Percentiles rank a stretch among this genome's conserved stretches.
Conservation (phyloP, 2,888 invertebrate species). For the Caenorhabditis japonica region DNA sequence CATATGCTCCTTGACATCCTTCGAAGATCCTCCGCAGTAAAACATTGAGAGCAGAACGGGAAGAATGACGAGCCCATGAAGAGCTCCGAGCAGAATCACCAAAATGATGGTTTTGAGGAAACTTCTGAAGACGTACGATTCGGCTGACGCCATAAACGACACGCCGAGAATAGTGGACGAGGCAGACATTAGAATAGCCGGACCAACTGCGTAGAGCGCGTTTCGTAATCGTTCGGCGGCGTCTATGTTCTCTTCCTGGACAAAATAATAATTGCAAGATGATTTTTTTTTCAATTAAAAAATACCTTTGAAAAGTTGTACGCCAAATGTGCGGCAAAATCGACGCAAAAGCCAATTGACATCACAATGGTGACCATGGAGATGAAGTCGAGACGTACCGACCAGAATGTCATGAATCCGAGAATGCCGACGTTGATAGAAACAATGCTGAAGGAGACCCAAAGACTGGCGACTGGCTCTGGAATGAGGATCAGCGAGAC, state of each 20-base stretch:
- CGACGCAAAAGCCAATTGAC: constrained; percentile 94
- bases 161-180: constrained; percentile 91
- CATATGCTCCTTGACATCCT: constrained; percentile 41
- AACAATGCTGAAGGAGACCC: constrained; percentile 90
- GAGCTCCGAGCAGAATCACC: constrained; percentile 92
- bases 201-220: constrained; percentile 88
- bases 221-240: constrained; percentile 85
- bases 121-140: constrained; percentile 83
- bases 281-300: not conserved
- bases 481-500: constrained; percentile 94
- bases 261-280: no score
- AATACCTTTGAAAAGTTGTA: constrained; percentile 80
- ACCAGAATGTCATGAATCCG: constrained; percentile 95
- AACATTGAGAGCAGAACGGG: constrained; percentile 81
- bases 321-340: constrained; percentile 94
- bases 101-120: constrained; percentile 87
- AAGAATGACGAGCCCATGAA: constrained; percentile 92
- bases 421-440: constrained; percentile 93
- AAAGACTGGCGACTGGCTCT: constrained; percentile 89
- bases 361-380: constrained; percentile 97
- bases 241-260: constrained; percentile 64
- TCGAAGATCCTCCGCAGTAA: constrained; percentile 61
- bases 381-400: constrained; percentile 86
- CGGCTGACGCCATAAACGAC: constrained; percentile 87
- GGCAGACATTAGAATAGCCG: constrained; percentile 92